Evolutionary conservation across 2,113 vertebrate genomes (phyloP).

Genomic region (Bungarus multicinctus): DNA sequence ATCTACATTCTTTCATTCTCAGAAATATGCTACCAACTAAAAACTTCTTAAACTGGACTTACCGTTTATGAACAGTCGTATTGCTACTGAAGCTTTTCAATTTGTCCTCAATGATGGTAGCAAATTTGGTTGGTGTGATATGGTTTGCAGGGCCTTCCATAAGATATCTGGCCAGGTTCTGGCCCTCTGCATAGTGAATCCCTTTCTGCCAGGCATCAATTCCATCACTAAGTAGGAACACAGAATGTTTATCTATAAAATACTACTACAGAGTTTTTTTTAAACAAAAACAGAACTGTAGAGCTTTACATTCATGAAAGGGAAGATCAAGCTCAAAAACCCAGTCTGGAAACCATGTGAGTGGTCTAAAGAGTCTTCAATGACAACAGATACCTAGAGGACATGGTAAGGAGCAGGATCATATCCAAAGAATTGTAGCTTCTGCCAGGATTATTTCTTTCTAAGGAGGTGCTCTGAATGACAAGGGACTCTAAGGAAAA

Average conservation of each 20-base stretch:
- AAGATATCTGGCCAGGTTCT: conserved; percentile 88
- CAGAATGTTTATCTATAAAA: background rate
- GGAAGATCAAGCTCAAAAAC: background rate
- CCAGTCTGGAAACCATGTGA: background rate
- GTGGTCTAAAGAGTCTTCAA: background rate
- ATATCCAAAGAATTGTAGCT: background rate
- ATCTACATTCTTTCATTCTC: background rate
- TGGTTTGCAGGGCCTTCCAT: conserved; percentile 96
- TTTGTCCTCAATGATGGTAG: conserved; percentile 81
- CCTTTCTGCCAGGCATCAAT: conserved; percentile 83
- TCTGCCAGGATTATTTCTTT: background rate
- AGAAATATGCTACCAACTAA: background rate
- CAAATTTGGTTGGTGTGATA: conserved; percentile 87
- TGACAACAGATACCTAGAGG: background rate
- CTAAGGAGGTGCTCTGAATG: background rate
- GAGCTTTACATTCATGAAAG: background rate
- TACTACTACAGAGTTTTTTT: conserved; percentile 3
- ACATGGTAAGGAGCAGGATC: background rate
- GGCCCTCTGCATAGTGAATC: conserved; percentile 84
- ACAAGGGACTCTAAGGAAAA: background rate
- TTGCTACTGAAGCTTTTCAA: conserved; percentile 69
- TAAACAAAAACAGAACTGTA: background rate
- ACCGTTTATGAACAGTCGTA: conserved; percentile 85
- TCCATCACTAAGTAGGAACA: conserved; percentile 68
- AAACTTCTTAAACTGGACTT: conserved; percentile 14